Conservation (phyloP, 2,113 vertebrate species). For the Columba janthina region DNA sequence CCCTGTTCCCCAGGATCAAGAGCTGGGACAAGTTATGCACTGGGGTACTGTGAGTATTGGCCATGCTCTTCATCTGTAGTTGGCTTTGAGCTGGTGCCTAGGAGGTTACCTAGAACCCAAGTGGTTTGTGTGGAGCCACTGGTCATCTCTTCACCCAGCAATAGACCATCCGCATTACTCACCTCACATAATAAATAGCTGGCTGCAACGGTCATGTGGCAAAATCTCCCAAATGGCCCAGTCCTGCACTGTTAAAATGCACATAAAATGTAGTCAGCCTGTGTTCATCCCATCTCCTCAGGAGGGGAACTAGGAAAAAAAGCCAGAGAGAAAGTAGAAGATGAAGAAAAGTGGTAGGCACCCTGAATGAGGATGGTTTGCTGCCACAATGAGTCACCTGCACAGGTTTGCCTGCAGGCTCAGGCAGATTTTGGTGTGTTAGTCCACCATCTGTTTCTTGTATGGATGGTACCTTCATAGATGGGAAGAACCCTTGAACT, state of each 20-base stretch:
- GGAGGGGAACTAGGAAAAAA: not conserved
- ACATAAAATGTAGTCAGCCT: not conserved
- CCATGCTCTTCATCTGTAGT: not conserved
- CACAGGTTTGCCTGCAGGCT: not conserved
- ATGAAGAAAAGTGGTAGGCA: not conserved
- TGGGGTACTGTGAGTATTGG: not conserved
- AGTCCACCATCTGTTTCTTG: not conserved
- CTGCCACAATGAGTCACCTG: not conserved
- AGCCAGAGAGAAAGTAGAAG: not conserved
- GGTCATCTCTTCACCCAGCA: not conserved
- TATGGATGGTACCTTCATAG: not conserved
- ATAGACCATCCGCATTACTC: not conserved
- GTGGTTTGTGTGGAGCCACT: rapidly evolving
- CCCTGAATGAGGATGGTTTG: not conserved
- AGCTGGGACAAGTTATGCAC: not conserved
- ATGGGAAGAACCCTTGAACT: not conserved
- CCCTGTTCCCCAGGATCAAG: not conserved
- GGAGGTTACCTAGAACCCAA: not conserved
- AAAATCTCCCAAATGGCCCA: not conserved
- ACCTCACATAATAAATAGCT: not conserved
- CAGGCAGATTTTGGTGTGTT: not conserved
- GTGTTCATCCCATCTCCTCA: not conserved
- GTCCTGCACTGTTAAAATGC: not conserved
- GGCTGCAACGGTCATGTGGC: not conserved
- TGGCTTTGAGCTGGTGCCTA: not conserved